Evolutionary conservation across 2,888 invertebrate species (phyloP), one percentile per base, ranked within the genome.

Genomic region (Microchrysa polita): DNA sequence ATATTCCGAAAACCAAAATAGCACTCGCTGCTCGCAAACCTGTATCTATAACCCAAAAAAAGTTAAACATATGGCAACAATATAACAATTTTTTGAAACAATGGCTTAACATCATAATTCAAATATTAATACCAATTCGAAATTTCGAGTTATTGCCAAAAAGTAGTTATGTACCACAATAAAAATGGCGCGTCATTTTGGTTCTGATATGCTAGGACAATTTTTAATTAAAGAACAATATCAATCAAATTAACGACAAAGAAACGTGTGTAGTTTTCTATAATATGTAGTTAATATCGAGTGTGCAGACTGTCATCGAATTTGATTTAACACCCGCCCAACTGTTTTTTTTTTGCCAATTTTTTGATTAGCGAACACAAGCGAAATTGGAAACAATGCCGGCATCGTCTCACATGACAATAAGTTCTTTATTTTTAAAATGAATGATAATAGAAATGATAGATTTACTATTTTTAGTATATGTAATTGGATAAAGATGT

Each of bases 201-300:
- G 16, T n/a, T 7, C 12, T n/a, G 48, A 48, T 48, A 48, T 12
- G 42, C 48, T 4, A 12, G 4, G 48, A 48, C 48, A 48, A 2
- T 7, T n/a, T 48, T 48, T 48, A 48, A 48, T 48, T 48, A 48
- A 48, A 48, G 12, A 48, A 48, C 48, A 48, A 48, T 48, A 48
- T 48, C 48, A 10, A 48, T 48, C 48, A n/a, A 48, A 48, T 48
- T 48, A n/a, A 48, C 48, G n/a, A n/a, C n/a, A n/a, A n/a, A n/a
- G n/a, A n/a, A n/a, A 48, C 48, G 12, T 48, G 12, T 48, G 48
- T 48, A 48, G 48, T 48, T 12, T 48, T 12, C 48, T n/a, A n/a
- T n/a, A n/a, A n/a, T n/a, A n/a, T n/a, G n/a, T n/a, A 12, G 48
- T 48, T 48, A 4, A 12, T n/a, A 48, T n/a, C 16, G 14, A 48